phyloP scores from a whole-genome alignment of 1,140 invertebrate genomes.

The Dendroctonus valens region DNA sequence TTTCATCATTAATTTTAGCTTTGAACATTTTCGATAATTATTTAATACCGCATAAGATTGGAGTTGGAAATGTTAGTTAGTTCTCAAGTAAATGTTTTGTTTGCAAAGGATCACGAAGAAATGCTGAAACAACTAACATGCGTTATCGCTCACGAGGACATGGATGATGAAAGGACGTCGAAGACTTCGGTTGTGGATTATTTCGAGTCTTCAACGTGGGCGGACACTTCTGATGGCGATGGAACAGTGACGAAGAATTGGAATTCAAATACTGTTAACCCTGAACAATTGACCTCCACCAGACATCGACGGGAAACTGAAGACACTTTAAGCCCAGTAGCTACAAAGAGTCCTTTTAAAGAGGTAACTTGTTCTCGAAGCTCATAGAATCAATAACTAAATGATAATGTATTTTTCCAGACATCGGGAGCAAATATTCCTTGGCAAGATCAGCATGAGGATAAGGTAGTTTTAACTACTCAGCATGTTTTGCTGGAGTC shows the following conservation, averaged over 20 bases:
- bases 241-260: slow-evolving; percentile 46
- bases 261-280: slow-evolving; percentile 47
- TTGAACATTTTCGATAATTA: too few relatives aligned
- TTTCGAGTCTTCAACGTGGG: slow-evolving; percentile 14
- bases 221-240: slow-evolving; percentile 21
- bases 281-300: slow-evolving; percentile 47
- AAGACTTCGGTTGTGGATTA: slow-evolving; percentile 33
- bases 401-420: not conserved
- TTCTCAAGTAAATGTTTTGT: slow-evolving; percentile 1
- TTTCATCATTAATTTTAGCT: too few relatives aligned
- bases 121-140: slow-evolving; percentile 52
- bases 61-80: not conserved
- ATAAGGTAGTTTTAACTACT: slow-evolving; percentile 21
- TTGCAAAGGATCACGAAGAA: slow-evolving; percentile 51
- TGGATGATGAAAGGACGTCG: slow-evolving; percentile 45
- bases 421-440: slow-evolving; percentile 4
- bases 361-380: slow-evolving; percentile 12
- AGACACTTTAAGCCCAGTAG: slow-evolving; percentile 40
- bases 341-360: slow-evolving; percentile 37
- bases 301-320: slow-evolving; percentile 51
- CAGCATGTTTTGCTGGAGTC: not conserved
- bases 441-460: slow-evolving; percentile 16
- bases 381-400: not conserved
- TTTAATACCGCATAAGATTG: too few relatives aligned
- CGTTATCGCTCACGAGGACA: slow-evolving; percentile 45